phyloP scores from a whole-genome alignment of 2,113 vertebrate genomes.

The Uropsilus gracilis region DNA sequence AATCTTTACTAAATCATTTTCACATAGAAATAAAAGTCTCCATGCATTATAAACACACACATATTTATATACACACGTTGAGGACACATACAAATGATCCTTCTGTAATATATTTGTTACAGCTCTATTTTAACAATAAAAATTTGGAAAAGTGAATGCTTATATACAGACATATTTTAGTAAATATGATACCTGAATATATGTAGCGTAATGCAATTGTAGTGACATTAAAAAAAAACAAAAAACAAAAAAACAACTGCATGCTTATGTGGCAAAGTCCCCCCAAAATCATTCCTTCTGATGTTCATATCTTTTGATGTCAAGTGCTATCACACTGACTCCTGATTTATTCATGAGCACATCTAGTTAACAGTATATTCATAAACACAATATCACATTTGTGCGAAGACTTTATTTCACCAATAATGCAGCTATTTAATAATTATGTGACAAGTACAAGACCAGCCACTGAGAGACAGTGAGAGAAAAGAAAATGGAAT shows the following conservation, averaged over 20 bases:
- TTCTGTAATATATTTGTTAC: not conserved
- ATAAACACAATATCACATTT: not conserved
- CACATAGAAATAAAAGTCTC: not conserved
- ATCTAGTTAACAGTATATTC: not conserved
- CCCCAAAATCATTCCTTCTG: not conserved
- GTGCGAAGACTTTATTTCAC: fast-evolving
- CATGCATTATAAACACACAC: not conserved
- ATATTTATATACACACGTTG: no score
- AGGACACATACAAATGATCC: not conserved
- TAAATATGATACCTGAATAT: not conserved
- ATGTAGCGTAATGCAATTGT: not conserved
- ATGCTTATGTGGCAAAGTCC: not conserved
- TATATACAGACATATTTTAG: not conserved
- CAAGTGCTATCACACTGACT: not conserved
- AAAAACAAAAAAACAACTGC: not conserved
- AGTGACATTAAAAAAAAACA: not conserved
- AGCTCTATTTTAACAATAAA: not conserved
- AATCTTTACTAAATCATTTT: not conserved
- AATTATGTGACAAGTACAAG: fast-evolving
- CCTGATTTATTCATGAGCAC: not conserved
- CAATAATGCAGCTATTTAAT: fast-evolving
- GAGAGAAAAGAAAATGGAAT: not conserved
- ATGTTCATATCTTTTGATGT: not conserved
- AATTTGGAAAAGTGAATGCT: not conserved
- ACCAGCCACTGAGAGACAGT: not conserved